phyloP scores from a whole-genome alignment of 2,113 vertebrate species.

The Thunnus maccoyii region DNA sequence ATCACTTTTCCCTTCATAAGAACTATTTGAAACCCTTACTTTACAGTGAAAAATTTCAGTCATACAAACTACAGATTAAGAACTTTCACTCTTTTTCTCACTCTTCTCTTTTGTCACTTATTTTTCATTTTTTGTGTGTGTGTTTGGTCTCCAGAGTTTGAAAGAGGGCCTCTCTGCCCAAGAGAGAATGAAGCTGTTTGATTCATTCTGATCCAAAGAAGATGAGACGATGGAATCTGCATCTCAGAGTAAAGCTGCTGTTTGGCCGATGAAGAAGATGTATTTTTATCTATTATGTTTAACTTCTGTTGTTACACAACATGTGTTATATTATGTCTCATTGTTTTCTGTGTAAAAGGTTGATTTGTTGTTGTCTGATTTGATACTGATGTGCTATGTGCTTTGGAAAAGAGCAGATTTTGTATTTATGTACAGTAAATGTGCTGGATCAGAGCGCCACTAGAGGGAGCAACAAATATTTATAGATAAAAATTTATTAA shows the following conservation, averaged over 20 bases:
- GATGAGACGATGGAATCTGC: background rate
- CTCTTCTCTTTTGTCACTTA: background rate
- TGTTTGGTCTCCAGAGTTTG: constrained; percentile 87
- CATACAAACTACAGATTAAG: background rate
- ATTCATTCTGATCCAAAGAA: constrained; percentile 70
- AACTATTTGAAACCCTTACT: background rate
- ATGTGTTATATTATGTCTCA: background rate
- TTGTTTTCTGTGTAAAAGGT: constrained; percentile 12
- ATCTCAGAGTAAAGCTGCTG: background rate
- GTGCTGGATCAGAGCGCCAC: constrained; percentile 28
- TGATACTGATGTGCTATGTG: background rate
- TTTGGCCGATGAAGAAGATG: background rate
- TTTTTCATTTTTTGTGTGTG: constrained; percentile 10
- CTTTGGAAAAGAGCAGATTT: background rate
- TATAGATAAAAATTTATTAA: background rate
- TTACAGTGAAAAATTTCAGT: background rate
- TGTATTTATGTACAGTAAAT: too few relatives aligned
- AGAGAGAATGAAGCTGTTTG: constrained; percentile 94
- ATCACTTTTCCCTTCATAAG: too few relatives aligned
- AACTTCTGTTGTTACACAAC: background rate
- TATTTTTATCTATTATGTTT: background rate
- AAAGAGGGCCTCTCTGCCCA: constrained; percentile 93
- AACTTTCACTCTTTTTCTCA: background rate
- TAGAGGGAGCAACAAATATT: constrained; percentile 55
- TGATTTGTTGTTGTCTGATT: background rate